Evolutionary conservation across 1,140 invertebrate genomes (phyloP).

Genomic region (Listronotus oregonensis): DNA sequence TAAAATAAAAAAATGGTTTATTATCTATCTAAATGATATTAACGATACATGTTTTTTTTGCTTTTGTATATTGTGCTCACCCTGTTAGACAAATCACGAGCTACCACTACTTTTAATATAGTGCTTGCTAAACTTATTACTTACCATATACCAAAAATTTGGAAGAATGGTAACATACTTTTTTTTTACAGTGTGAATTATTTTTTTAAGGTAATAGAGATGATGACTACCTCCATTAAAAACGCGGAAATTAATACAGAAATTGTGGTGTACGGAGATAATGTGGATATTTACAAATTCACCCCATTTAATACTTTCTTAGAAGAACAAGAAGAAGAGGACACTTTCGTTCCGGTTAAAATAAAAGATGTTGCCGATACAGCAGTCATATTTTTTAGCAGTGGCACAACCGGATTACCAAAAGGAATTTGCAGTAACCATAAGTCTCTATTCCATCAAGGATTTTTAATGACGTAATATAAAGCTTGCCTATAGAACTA

Average conservation of each 20-base stretch:
- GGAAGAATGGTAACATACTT: no score
- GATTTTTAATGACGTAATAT: conserved; percentile 10
- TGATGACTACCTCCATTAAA: conserved; percentile 17
- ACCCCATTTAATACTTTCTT: conserved; percentile 37
- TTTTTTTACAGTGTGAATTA: no score
- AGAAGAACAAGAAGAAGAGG: conserved; percentile 32
- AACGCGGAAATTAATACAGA: conserved; percentile 28
- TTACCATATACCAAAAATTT: no score
- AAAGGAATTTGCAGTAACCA: conserved; percentile 76
- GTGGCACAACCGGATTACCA: conserved; percentile 75
- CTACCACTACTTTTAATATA: no score
- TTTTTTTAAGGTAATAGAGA: conserved; percentile 6
- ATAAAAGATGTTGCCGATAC: conserved; percentile 45
- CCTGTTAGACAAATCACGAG: no score
- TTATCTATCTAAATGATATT: no score
- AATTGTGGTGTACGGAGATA: conserved; percentile 38
- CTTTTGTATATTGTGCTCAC: no score
- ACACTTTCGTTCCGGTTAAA: conserved; percentile 42
- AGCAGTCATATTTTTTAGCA: conserved; percentile 59
- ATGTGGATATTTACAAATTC: conserved; percentile 20
- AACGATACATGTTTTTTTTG: no score
- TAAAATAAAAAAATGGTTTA: no score
- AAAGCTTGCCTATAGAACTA: not conserved
- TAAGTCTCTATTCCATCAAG: conserved; percentile 37
- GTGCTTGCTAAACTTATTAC: no score